Conservation (phyloP, 2,113 vertebrate species). For the Salvelinus alpinus region DNA sequence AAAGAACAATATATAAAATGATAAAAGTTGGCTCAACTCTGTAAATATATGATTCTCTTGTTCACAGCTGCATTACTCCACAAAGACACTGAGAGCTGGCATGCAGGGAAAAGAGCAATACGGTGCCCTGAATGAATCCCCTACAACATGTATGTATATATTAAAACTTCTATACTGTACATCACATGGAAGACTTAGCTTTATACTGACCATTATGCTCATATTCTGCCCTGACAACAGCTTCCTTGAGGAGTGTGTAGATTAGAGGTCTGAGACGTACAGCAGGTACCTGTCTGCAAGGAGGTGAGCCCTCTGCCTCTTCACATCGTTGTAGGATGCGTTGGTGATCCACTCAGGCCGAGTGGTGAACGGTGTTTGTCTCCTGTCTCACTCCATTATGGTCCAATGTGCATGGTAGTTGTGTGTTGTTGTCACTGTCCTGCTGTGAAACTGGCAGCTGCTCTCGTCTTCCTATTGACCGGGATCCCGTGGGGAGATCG, state of each 20-base stretch:
- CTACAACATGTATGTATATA: too few species aligned
- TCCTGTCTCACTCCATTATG: slow-evolving; percentile 49
- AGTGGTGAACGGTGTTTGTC: slow-evolving; percentile 29
- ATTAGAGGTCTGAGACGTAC: too few species aligned
- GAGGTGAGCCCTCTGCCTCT: slow-evolving; percentile 15
- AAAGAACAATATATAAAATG: background rate
- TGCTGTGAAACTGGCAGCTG: slow-evolving; percentile 6
- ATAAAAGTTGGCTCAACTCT: too few species aligned
- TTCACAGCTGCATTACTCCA: too few species aligned
- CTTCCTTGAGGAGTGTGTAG: background rate
- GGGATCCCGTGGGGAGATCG: slow-evolving; percentile 30
- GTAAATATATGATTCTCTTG: too few species aligned
- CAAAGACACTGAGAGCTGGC: too few species aligned
- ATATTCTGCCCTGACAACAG: too few species aligned
- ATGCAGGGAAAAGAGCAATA: too few species aligned
- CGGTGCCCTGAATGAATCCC: too few species aligned
- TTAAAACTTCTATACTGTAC: too few species aligned
- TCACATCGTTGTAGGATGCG: slow-evolving; percentile 52
- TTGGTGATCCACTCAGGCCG: slow-evolving; percentile 51
- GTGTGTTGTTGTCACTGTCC: slow-evolving; percentile 43
- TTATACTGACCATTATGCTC: too few species aligned
- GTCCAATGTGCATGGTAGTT: slow-evolving; percentile 35
- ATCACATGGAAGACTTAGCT: too few species aligned
- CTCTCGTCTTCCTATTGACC: slow-evolving; percentile 54
- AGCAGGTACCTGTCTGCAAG: slow-evolving; percentile 10